Evolutionary conservation across 2,797 vertebrate genomes (phyloP), one percentile per base, ranked within the genome.

Genomic region (Erithacus rubecula): DNA sequence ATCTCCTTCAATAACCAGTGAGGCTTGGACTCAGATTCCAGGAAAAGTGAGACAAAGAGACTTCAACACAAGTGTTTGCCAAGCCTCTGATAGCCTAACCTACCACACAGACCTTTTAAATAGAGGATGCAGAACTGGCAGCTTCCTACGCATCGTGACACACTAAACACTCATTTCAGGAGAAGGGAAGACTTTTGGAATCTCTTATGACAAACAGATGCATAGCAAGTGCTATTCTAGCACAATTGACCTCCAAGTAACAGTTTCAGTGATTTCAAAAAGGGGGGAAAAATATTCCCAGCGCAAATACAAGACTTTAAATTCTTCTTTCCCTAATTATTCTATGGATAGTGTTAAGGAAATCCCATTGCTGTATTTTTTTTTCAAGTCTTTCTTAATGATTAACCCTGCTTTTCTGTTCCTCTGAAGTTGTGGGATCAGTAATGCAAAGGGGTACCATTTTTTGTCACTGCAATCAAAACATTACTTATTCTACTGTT

Each of bases 381-480:
- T 65, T 65, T 82, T 75, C 44, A 86, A 74, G 30, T 43, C 44
- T 65, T 72, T 81, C 37, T 75, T 78, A 89, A 91, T 53, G 55
- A 87, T 53, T 64, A 93, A 76, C 44, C 12, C 39, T 12, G 30
- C 29, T 83, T 85, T 85, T 81, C 51, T 74, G 37, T 32, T 69
- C 9, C 39, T 92, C 71, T 72, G 60, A 90, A 91, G 80, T 37
- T 10, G 10, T 63, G 21, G 52, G 34, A 87, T 43, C 30, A 87
- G 60, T 41, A 82, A 1, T 47, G 51, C 32, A 43, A 41, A 41
- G 41, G 41, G 41, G 41, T 17, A 41, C 16, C 41, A 41, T 15
- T 67, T 84, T 93, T 74, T 71, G 49, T 60, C 72, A 49, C 76
- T 78, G 27, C 16, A 81, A 65, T 58, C 10, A 29, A 47, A 68